phyloP scores from a whole-genome alignment of 2,888 invertebrate species.

The Atrina japonica region DNA sequence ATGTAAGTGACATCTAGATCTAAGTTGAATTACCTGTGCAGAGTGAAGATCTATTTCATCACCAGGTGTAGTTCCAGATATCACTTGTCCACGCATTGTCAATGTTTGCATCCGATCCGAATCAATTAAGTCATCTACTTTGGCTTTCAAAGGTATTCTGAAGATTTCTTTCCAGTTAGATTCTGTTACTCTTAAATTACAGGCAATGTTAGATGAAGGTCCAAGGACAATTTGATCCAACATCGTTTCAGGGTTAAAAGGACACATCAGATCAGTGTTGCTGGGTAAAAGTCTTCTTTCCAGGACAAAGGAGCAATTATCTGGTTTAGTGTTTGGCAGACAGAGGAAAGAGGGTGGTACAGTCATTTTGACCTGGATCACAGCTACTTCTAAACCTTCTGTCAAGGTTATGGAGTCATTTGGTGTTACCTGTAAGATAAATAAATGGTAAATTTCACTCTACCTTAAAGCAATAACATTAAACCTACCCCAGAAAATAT shows the following conservation, averaged over 20 bases:
- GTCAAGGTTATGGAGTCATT: constrained; percentile 32
- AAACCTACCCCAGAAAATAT: too few relatives aligned
- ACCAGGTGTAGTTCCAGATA: not conserved
- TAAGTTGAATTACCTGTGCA: not conserved
- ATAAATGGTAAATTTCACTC: not conserved
- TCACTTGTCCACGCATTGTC: constrained; percentile 34
- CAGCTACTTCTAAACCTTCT: constrained; percentile 48
- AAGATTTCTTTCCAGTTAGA: constrained; percentile 52
- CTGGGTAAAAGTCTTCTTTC: constrained; percentile 15
- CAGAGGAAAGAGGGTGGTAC: constrained; percentile 60
- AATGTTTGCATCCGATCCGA: constrained; percentile 47
- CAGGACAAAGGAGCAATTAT: constrained; percentile 46
- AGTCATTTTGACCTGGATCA: constrained; percentile 34
- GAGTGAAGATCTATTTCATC: not conserved
- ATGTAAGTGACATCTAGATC: too few relatives aligned
- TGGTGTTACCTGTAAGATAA: constrained; percentile 42
- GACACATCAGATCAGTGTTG: constrained; percentile 37
- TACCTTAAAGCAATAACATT: too few relatives aligned
- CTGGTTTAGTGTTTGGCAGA: constrained; percentile 20
- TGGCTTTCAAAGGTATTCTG: constrained; percentile 53
- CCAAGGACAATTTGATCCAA: constrained; percentile 52
- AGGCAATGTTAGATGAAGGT: constrained; percentile 29
- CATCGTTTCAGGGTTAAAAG: constrained; percentile 19
- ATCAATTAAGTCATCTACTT: constrained; percentile 54
- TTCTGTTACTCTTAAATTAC: constrained; percentile 47